These are phyloP conservation scores for Macrophya alboannulata DNA, from an alignment of 2,888 invertebrate species.

Conservation along the genomic window DNA sequence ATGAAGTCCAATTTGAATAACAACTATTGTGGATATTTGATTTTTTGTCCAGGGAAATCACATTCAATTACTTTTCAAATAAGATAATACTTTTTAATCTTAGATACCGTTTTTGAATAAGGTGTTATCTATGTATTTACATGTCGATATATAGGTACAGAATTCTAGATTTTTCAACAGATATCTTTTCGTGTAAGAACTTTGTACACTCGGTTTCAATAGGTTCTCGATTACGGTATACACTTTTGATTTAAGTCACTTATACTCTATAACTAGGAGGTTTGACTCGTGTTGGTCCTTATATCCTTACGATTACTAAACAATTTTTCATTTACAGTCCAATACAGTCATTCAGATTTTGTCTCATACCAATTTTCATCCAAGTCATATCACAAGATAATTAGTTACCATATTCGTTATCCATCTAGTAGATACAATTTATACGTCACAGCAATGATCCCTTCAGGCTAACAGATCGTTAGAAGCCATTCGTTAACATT, in stretches of 20 bases:
- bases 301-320: constrained; percentile 12
- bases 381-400: constrained; percentile 42
- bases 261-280: constrained; percentile 19
- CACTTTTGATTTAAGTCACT: constrained; percentile 22
- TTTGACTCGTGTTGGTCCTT: constrained; percentile 37
- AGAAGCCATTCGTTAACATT: neutral
- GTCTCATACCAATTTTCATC: constrained; percentile 21
- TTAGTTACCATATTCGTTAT: constrained; percentile 11
- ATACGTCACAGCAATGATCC: neutral
- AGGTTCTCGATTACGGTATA: neutral
- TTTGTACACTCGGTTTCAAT: neutral
- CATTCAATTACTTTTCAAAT: neutral
- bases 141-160: neutral
- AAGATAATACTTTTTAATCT: neutral
- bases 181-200: neutral
- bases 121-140: constrained; percentile 35
- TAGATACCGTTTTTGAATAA: neutral
- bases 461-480: constrained; percentile 1
- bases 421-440: neutral
- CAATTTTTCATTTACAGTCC: neutral
- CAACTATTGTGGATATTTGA: neutral
- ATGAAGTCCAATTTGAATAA: neutral
- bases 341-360: neutral
- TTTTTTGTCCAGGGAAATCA: neutral
- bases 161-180: neutral